A percentile compares a stretch with the other conserved stretches of the same genome.
Conservation (phyloP, 1,140 invertebrate genomes). For the Drosophila pandora region DNA sequence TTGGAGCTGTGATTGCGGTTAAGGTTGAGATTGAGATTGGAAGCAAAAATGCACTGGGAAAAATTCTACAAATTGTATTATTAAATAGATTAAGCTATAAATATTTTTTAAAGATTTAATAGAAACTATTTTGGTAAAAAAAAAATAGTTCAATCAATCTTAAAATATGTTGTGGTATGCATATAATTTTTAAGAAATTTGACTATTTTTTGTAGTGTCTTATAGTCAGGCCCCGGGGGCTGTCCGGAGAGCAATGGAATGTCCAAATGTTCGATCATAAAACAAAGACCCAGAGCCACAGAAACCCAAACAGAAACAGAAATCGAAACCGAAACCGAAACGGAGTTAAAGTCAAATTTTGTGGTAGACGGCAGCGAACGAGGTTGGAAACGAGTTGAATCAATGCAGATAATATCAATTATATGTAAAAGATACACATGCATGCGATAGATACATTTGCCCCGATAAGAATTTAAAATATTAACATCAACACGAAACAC, state of each 20-base stretch:
- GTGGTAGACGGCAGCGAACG: slow-evolving; percentile 22
- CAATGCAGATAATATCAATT: slow-evolving; percentile 81
- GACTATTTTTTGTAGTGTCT: neutral
- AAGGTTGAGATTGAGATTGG: slow-evolving; percentile 19
- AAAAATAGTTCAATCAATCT: neutral
- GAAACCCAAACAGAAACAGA: slow-evolving; percentile 23
- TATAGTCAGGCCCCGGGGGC: neutral
- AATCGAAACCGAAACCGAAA: slow-evolving; percentile 12
- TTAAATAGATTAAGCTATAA: neutral
- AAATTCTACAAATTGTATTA: neutral
- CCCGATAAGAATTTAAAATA: slow-evolving; percentile 79
- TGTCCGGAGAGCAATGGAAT: slow-evolving; percentile 38
- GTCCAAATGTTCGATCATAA: slow-evolving; percentile 53
- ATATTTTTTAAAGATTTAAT: neutral
- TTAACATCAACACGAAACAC: slow-evolving; percentile 58
- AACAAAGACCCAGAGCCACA: slow-evolving; percentile 43
- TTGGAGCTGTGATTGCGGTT: slow-evolving; percentile 29
- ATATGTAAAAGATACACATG: slow-evolving; percentile 79
- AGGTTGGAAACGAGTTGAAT: slow-evolving; percentile 61
- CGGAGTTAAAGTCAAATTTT: slow-evolving; percentile 29
- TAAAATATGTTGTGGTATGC: no score
- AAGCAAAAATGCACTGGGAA: neutral
- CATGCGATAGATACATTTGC: slow-evolving; percentile 72
- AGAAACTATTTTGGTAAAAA: neutral
- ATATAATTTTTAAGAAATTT: no score